phyloP scores from a whole-genome alignment of 2,113 vertebrate genomes.

The Tichodroma muraria region DNA sequence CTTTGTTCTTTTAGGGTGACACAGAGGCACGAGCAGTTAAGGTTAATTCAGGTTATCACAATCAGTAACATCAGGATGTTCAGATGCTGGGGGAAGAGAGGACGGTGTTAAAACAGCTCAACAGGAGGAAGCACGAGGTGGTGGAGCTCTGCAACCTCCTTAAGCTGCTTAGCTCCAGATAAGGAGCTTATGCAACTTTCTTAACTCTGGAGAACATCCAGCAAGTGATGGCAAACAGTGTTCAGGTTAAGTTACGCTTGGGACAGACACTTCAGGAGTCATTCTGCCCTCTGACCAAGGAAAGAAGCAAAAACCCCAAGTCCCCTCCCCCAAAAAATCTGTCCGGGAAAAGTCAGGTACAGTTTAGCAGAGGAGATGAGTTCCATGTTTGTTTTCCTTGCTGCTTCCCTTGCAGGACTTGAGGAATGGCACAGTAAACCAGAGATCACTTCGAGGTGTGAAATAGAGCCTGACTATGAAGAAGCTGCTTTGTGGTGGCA shows the following conservation, averaged over 20 bases:
- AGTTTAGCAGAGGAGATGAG: neutral
- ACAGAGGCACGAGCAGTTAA: neutral
- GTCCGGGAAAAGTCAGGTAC: neutral
- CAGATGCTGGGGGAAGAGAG: neutral
- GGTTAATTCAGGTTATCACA: neutral
- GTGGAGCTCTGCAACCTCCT: neutral
- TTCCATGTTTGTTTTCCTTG: neutral
- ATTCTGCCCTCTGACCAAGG: neutral
- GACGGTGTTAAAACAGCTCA: neutral
- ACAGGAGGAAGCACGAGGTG: neutral
- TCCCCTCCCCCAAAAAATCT: neutral
- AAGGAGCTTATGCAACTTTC: slow-evolving; percentile 31
- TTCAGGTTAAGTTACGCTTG: neutral
- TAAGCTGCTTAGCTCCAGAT: slow-evolving; percentile 20
- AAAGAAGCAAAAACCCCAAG: neutral
- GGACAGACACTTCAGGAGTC: neutral
- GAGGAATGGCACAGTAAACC: neutral
- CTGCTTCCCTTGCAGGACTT: neutral
- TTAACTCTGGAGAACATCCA: neutral
- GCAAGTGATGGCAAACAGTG: neutral
- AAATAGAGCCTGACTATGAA: neutral
- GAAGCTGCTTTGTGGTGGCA: neutral
- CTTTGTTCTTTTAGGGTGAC: neutral
- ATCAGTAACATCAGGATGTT: neutral
- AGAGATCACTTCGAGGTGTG: too few species aligned